phyloP scores from a whole-genome alignment of 2,888 invertebrate species.

The Aspidiotus rigidus region DNA sequence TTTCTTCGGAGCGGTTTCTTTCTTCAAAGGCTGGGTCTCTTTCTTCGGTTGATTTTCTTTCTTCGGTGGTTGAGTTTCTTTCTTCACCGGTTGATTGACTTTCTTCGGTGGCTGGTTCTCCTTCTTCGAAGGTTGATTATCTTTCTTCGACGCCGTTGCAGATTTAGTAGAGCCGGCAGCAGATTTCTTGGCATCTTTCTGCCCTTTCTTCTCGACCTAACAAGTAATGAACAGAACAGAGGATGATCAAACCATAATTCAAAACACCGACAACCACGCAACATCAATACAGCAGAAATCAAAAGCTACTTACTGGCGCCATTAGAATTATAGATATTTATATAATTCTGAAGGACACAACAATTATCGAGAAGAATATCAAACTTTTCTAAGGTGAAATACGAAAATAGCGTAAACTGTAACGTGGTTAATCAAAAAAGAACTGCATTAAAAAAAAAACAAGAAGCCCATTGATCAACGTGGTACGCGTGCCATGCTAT shows the following conservation, averaged over 20 bases:
- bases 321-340: too few species aligned
- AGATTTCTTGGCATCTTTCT: conserved; percentile 28
- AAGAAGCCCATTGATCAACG: too few species aligned
- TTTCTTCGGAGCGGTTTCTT: conserved; percentile 28
- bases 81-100: not conserved
- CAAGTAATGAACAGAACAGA: too few species aligned
- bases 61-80: conserved; percentile 1
- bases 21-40: not conserved
- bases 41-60: conserved; percentile 5
- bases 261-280: conserved; percentile 17
- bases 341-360: too few species aligned
- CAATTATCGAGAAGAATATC: too few species aligned
- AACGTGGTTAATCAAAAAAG: too few species aligned
- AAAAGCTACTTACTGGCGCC: too few species aligned
- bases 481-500: too few species aligned
- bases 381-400: too few species aligned
- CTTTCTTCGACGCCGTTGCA: conserved; percentile 33
- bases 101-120: conserved; percentile 30
- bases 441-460: too few species aligned
- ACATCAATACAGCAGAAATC: too few species aligned
- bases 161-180: conserved; percentile 28
- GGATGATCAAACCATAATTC: conserved; percentile 10
- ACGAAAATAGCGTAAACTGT: too few species aligned
- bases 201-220: not conserved
- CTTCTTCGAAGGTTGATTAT: conserved; percentile 26